Base-by-base conservation (phyloP, 2,797 vertebrate species). In the Clamator glandarius region DNA sequence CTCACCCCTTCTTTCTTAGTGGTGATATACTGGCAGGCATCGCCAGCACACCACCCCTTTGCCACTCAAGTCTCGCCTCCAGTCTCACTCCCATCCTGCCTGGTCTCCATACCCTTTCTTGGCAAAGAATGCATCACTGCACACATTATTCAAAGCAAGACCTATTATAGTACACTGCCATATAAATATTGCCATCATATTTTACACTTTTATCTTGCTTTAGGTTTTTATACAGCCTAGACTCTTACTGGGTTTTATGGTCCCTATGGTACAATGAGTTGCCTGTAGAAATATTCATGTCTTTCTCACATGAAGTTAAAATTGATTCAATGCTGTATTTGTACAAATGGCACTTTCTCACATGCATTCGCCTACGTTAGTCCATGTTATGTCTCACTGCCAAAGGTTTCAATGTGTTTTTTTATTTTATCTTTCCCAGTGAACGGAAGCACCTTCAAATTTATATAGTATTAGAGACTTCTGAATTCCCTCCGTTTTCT, bases 271-370 rank as follows among this genome's bases (percentile, higher is more conserved):
- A 63, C 48, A 25, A 8, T 3, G 51, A 66, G 28, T 36, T 90
- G 48, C 55, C 76, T 64, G 55, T 17, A 87, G 68, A 74, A 54
- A 51, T 8, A 6, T 50, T 85, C 16, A 8, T 9, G 48, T 85
- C 80, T 78, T 92, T 86, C 82, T 86, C 84, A 85, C 4, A 4
- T 55, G 44, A 93, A 95, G 42, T 81, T 90, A 92, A 92, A 95
- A 96, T 61, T 89, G 55, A 96, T 91, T 94, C 62, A 90, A 41
- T 58, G 61, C 29, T 25, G 21, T 70, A 59, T 10, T 46, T 82
- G 72, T 73, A 95, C 42, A 93, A 97, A 94, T 63, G 31, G 36
- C 62, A 50, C 55, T 80, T 95, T 70, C 7, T 33, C 42, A 36
- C 28, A 35, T 19, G 23, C n/a, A 41, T 67, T 76, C 31, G 79